Percentiles rank a stretch among this genome's conserved stretches.
phyloP scores from a whole-genome alignment of 2,113 vertebrate genomes.

The Callospermophilus lateralis region DNA sequence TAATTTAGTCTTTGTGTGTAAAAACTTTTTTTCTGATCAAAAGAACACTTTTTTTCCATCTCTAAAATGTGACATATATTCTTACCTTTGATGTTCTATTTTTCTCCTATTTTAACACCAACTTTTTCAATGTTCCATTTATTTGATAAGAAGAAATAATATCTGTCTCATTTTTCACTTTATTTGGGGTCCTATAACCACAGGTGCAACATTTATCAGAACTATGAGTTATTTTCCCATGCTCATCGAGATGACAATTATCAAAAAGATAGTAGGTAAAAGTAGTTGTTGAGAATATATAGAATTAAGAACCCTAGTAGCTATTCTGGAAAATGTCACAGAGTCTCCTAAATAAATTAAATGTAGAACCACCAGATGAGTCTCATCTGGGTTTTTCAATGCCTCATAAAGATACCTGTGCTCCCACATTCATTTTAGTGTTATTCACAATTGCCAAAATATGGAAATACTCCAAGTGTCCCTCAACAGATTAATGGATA shows the following conservation, averaged over 20 bases:
- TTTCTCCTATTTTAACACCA: background rate
- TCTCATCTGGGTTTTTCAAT: background rate
- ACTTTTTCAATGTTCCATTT: background rate
- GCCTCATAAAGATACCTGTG: background rate
- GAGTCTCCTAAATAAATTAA: background rate
- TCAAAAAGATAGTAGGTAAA: background rate
- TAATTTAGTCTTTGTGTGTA: background rate
- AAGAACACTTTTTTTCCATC: background rate
- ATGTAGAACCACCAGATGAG: background rate
- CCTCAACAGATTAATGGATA: background rate
- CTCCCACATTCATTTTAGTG: background rate
- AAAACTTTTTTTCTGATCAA: background rate
- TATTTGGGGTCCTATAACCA: background rate
- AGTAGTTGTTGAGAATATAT: background rate
- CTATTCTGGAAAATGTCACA: background rate
- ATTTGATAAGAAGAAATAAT: conserved; percentile 16
- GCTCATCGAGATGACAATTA: background rate
- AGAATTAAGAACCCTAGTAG: background rate
- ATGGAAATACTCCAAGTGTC: background rate
- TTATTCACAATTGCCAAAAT: background rate
- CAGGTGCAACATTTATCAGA: background rate
- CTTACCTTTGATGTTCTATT: background rate
- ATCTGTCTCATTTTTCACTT: background rate
- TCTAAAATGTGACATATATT: background rate
- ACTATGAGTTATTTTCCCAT: too few species aligned